These are phyloP conservation scores for Eidolon helvum DNA, from an alignment of 2,113 vertebrate species.

Conservation along the genomic window DNA sequence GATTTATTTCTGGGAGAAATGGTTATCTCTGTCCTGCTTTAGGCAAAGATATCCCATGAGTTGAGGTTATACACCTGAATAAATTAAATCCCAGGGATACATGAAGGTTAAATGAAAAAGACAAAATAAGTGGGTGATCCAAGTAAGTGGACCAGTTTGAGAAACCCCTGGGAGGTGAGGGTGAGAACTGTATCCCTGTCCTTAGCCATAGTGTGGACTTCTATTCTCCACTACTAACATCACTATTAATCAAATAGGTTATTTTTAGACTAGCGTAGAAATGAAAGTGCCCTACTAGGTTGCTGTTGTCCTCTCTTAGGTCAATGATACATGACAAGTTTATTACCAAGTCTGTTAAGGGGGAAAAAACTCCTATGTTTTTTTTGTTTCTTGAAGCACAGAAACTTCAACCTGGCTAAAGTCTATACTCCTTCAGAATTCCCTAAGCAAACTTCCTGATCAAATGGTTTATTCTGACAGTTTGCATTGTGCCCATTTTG, in stretches of 20 bases:
- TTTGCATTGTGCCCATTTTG: not conserved
- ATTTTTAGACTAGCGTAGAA: slow-evolving; percentile 65
- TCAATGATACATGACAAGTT: slow-evolving; percentile 33
- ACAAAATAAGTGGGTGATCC: not conserved
- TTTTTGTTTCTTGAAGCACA: not conserved
- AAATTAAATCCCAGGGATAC: slow-evolving; percentile 33
- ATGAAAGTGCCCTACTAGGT: slow-evolving; percentile 36
- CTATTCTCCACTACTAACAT: not conserved
- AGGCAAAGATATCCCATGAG: slow-evolving; percentile 7
- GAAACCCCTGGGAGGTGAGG: not conserved
- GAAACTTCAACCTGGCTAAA: not conserved
- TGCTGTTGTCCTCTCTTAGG: slow-evolving; percentile 32
- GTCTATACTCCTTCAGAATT: not conserved
- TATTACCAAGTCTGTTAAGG: slow-evolving; percentile 12
- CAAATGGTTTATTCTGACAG: not conserved
- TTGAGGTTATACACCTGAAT: slow-evolving; percentile 2
- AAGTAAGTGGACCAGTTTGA: slow-evolving; percentile 27
- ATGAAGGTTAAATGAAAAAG: slow-evolving; percentile 52
- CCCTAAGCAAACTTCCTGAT: not conserved
- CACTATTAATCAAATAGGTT: slow-evolving; percentile 62
- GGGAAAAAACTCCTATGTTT: not conserved
- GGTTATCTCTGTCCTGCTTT: not conserved
- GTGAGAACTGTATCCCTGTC: not conserved
- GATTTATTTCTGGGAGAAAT: slow-evolving; percentile 28
- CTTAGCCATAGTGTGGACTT: not conserved